Evolutionary conservation across 2,888 invertebrate genomes (phyloP).

Genomic region (Tenthredo livida): DNA sequence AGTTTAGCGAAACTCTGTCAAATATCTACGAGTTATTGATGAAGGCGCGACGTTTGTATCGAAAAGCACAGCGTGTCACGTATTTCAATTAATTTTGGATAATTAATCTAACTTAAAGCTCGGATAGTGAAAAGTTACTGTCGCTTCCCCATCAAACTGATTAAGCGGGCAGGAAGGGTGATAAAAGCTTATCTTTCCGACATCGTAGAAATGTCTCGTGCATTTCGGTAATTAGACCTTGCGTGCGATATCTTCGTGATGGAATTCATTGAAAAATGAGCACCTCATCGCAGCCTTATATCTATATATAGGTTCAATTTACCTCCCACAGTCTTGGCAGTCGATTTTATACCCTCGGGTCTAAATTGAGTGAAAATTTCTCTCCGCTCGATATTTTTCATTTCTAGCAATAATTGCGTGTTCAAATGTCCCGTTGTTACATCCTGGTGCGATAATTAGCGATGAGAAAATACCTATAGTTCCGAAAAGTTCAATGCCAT

Average conservation of each 20-base stretch:
- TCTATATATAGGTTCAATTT: constrained; percentile 30
- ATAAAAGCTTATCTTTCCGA: constrained; percentile 24
- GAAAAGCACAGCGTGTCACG: neutral
- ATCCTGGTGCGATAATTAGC: neutral
- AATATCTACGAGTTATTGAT: neutral
- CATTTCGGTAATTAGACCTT: constrained; percentile 45
- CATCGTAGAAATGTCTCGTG: constrained; percentile 32
- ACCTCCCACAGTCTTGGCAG: constrained; percentile 12
- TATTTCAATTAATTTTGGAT: constrained; percentile 1
- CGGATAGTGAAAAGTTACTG: neutral
- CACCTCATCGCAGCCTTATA: constrained; percentile 13
- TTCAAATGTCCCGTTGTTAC: neutral
- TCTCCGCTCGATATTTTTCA: neutral
- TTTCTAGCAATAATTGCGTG: neutral
- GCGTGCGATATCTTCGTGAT: constrained; percentile 43
- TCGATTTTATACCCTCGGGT: neutral
- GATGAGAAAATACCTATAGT: neutral
- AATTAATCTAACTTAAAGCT: neutral
- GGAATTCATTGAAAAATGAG: constrained; percentile 46
- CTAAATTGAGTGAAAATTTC: neutral
- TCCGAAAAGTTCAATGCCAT: too few species aligned
- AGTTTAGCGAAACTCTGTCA: neutral
- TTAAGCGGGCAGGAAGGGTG: constrained; percentile 1
- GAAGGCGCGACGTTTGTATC: neutral
- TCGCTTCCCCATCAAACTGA: constrained; percentile 22